Evolutionary conservation across 2,113 vertebrate genomes (phyloP), one percentile per base, ranked within the genome.

Genomic region (Coptodon bakossiorum): DNA sequence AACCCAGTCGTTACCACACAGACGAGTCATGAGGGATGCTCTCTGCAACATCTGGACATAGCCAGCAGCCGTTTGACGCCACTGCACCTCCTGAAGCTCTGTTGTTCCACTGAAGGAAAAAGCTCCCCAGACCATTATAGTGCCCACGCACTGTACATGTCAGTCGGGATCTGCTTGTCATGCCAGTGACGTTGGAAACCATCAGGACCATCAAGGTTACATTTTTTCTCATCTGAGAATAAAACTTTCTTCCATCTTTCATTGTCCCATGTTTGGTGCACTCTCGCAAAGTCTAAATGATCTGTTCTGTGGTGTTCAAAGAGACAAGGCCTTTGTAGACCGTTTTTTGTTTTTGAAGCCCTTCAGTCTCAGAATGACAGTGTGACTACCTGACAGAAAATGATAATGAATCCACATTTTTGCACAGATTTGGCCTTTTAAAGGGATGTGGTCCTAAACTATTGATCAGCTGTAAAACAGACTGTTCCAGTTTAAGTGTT

Each of bases 401-500:
- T 56, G n/a, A 56, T n/a, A 56, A 24, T 56, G 22, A 56, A 24
- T 56, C 53, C 10, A 1, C 53, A 56, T 56, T 12, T 52, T 53
- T 56, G 22, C 54, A 24, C 11, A 56, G 11, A 24, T 4, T 56
- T 24, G 22, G 22, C 6, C 53, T 56, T 56, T 24, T 56, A 24
- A 56, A 56, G 22, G 53, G 6, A 56, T 27, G 53, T 24, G 53
- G 2, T 13, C 22, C 22, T 56, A 24, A 54, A 54, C 1, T 54
- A 12, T 1, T 54, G 53, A 12, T 6, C 10, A 54, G 3, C n/a
- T 12, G n/a, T 54, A 54, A 54, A 54, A 7, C n/a, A 12, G 2
- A 0, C 10, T 0, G 53, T 54, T 54, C 24, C 0, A 2, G 0
- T 24, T 54, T 24, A 56, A 24, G 22, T 0, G 0, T 53, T n/a